Conservation (phyloP, 2,113 vertebrate species). For the Osmerus eperlanus region DNA sequence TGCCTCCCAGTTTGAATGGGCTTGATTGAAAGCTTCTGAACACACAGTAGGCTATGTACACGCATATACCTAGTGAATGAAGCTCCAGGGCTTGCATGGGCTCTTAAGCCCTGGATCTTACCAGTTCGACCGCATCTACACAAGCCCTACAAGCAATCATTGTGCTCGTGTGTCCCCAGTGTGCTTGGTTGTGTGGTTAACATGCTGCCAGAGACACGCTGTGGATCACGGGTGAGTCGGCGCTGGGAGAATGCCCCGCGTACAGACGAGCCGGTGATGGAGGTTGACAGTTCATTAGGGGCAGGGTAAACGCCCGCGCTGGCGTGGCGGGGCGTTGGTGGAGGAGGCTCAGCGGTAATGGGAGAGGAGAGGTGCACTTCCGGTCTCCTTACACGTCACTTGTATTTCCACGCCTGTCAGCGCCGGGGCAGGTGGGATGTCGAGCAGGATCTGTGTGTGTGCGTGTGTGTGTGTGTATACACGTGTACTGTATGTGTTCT, state of each 20-base stretch:
- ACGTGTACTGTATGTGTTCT: neutral
- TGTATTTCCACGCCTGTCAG: constrained; percentile 46
- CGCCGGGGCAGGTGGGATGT: neutral
- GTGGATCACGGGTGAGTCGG: too few species aligned
- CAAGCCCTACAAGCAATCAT: too few species aligned
- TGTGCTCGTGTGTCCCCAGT: neutral
- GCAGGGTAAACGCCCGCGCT: constrained; percentile 47
- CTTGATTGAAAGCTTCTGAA: too few species aligned
- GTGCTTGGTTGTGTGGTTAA: constrained; percentile 12
- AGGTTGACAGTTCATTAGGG: constrained; percentile 68
- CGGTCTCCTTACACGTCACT: constrained; percentile 58
- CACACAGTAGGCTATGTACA: too few species aligned
- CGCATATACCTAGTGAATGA: too few species aligned
- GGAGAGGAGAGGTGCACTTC: constrained; percentile 58
- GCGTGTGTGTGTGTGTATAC: neutral
- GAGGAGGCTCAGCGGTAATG: constrained; percentile 58
- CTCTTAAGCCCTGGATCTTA: neutral
- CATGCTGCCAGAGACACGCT: constrained; percentile 14
- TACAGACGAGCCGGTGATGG: constrained; percentile 63
- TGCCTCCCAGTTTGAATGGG: too few species aligned
- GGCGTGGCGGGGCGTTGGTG: constrained; percentile 17
- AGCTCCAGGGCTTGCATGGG: too few species aligned
- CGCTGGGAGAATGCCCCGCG: neutral
- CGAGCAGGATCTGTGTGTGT: constrained; percentile 5
- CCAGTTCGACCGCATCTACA: neutral